Evolutionary conservation across 2,797 vertebrate species (phyloP).

Genomic region (Sebastes ruberrimus): DNA sequence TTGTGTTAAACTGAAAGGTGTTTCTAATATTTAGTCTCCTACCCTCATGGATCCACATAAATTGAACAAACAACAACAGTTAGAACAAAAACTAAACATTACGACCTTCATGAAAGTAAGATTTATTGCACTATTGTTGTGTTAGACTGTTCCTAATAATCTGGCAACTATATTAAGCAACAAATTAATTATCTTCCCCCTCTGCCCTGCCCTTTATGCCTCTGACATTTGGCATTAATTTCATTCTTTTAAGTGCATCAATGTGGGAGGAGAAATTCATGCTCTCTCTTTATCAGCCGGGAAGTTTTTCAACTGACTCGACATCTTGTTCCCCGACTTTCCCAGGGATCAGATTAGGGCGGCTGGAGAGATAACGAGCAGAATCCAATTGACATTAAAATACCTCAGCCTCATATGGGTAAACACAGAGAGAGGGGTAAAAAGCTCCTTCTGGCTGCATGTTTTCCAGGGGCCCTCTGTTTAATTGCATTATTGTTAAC

Average conservation of each 20-base stretch:
- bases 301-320: conserved; percentile 33
- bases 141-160: not conserved
- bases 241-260: conserved; percentile 5
- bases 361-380: conserved; percentile 56
- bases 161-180: not conserved
- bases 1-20: not conserved
- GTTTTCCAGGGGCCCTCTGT: conserved; percentile 39
- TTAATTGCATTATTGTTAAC: conserved; percentile 74
- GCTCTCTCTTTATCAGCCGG: conserved; percentile 38
- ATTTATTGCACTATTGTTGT: not conserved
- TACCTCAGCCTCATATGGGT: conserved; percentile 49
- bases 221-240: conserved; percentile 10
- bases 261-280: conserved; percentile 13
- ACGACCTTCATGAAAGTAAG: not conserved
- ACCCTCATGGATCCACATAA: not conserved
- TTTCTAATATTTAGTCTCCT: not conserved
- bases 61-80: not conserved
- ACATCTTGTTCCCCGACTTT: conserved; percentile 59
- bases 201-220: not conserved
- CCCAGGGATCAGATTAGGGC: conserved; percentile 61
- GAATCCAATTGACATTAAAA: conserved; percentile 62
- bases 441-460: conserved; percentile 16
- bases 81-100: not conserved
- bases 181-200: not conserved
- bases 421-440: not conserved